Base-by-base conservation (phyloP, 2,888 invertebrate genomes). In the Cerastis rubricosa region DNA sequence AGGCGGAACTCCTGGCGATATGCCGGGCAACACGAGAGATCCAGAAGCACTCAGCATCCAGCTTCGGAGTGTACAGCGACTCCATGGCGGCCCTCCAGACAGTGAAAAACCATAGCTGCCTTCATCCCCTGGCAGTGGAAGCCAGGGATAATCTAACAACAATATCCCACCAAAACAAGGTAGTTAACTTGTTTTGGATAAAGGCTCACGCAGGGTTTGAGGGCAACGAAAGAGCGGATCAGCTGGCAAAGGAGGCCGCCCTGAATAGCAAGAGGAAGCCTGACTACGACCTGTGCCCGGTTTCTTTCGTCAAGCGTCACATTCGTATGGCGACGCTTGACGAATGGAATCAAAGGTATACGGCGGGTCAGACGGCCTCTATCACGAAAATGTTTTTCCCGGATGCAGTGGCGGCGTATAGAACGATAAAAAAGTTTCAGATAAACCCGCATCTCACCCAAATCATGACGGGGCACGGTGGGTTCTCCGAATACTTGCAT, bases 121-220 rank as follows among this genome's bases (percentile, higher is more conserved):
- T n/a, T 40, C 72, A 72, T 8, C 72, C 72, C n/a, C 65, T 72
- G 5, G 65, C 72, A 49, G 71, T 71, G 17, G 47, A 71, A 40
- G n/a, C 63, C 7, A 63, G 71, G 35, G 63, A 19, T 8, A 71
- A 71, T 51, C 22, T 71, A 5, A 40, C 1, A 19, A 0, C 35
- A 1, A 14, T 61, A n/a, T 47, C 54, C 1, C 40, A 11, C 51
- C 72, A 72, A 22, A 54, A 64, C 72, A 65, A 47, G 17, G 47
- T 47, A 4, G 47, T 47, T 5, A 47, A 47, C 17, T 47, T 47
- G 47, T 47, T 47, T 6, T 47, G 47, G 47, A 47, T 47, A 17
- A 47, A 47, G 17, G 47, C 47, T 3, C 17, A 47, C 17, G 47
- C 47, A 47, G 47, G 47, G 14, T 17, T 47, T 5, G 47, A 47